Percentiles rank a stretch among this genome's conserved stretches.
Evolutionary conservation across 2,113 vertebrate genomes (phyloP).

Genomic region (Gila orcuttii): DNA sequence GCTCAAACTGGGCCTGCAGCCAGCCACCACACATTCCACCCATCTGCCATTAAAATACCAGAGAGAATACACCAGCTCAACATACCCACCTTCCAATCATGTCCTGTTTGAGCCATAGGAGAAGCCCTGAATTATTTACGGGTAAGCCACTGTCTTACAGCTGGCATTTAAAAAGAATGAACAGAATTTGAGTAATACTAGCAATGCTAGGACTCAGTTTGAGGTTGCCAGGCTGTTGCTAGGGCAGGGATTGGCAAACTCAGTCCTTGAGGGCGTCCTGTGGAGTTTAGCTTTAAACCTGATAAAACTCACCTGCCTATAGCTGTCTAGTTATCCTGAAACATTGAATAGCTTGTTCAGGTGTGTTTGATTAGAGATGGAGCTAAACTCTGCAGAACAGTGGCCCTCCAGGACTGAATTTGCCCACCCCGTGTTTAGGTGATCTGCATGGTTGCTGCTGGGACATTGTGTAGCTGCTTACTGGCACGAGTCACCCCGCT

Average conservation of each 20-base stretch:
- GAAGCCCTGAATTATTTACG: neutral
- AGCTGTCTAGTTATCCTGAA: no score
- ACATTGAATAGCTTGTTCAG: no score
- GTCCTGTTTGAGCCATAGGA: neutral
- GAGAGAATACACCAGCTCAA: conserved; percentile 64
- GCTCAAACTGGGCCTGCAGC: conserved; percentile 66
- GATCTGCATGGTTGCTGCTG: no score
- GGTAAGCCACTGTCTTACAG: neutral
- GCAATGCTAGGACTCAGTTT: neutral
- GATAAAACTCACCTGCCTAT: no score
- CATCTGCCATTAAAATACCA: conserved; percentile 81
- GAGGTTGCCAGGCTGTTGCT: neutral
- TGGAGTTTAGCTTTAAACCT: no score
- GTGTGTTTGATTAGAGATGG: no score
- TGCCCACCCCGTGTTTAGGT: no score
- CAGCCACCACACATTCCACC: conserved; percentile 77
- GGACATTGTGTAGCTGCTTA: neutral
- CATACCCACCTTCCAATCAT: conserved; percentile 27
- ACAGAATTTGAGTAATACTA: neutral
- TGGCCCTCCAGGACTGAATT: no score
- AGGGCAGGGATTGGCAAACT: neutral
- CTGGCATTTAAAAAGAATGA: conserved; percentile 2
- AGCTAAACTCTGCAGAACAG: no score
- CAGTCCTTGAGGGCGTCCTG: no score
- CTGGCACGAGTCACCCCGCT: neutral